Evolutionary conservation across 2,797 vertebrate species (phyloP).

Genomic region (Leucoraja ocellata): DNA sequence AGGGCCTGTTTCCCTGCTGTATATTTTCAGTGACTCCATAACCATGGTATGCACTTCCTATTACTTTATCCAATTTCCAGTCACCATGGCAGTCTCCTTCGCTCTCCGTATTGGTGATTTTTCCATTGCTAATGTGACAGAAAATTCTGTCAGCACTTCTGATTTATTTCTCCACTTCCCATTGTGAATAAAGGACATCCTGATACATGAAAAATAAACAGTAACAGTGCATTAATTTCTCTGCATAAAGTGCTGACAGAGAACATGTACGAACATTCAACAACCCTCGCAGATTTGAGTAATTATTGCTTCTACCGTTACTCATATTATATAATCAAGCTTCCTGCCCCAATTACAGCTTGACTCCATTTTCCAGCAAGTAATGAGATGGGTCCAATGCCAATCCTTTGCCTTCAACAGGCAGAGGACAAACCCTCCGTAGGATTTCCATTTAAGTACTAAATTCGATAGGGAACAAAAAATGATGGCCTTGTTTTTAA

Average conservation of each 20-base stretch:
- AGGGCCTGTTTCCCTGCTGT: too few relatives aligned
- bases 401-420: background rate
- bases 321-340: constrained; percentile 1
- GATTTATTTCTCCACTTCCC: background rate
- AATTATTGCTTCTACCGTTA: background rate
- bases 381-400: background rate
- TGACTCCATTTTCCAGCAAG: constrained; percentile 18
- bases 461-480: background rate
- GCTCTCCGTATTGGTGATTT: background rate
- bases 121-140: background rate
- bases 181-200: background rate
- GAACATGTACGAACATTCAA: background rate
- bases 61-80: background rate
- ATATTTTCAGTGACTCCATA: too few relatives aligned
- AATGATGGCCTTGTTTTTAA: background rate
- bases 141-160: background rate
- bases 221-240: constrained; percentile 2
- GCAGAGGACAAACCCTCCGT: background rate
- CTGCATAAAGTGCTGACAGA: background rate
- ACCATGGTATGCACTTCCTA: background rate
- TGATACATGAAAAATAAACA: background rate
- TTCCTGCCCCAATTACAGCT: background rate
- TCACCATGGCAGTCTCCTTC: too few relatives aligned
- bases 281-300: background rate
- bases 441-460: background rate